Conservation (phyloP, 2,113 vertebrate species). For the Strix uralensis region DNA sequence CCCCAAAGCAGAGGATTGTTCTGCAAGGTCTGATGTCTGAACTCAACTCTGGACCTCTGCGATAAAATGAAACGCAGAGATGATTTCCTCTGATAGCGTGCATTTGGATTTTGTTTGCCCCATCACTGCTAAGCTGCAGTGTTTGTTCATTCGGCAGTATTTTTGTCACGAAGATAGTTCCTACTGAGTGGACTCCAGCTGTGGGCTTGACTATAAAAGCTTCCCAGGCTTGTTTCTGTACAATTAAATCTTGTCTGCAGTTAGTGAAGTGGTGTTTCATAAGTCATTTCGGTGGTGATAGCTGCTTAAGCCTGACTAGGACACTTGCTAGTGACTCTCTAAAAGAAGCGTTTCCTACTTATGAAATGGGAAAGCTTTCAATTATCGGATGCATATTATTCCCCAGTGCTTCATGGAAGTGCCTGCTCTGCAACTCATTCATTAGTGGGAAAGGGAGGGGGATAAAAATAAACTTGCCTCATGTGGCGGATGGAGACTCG, state of each 20-base stretch:
- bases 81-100: neutral
- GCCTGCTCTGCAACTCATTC: neutral
- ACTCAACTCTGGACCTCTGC: neutral
- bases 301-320: neutral
- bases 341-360: conserved; percentile 9
- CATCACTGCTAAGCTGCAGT: neutral
- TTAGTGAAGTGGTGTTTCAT: neutral
- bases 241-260: neutral
- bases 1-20: neutral
- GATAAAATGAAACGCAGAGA: neutral
- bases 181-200: conserved; percentile 16
- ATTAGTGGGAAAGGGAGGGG: neutral
- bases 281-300: neutral
- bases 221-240: conserved; percentile 14
- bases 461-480: neutral
- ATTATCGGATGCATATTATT: neutral
- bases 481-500: neutral
- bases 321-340: neutral
- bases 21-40: neutral
- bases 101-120: neutral
- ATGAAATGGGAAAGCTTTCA: neutral
- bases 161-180: neutral
- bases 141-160: neutral
- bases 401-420: neutral
- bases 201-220: neutral